These are phyloP conservation scores for Hydractinia echinata DNA, from an alignment of 30 jellyfish, hydroid and myxozoan species.

Conservation along the genomic window DNA sequence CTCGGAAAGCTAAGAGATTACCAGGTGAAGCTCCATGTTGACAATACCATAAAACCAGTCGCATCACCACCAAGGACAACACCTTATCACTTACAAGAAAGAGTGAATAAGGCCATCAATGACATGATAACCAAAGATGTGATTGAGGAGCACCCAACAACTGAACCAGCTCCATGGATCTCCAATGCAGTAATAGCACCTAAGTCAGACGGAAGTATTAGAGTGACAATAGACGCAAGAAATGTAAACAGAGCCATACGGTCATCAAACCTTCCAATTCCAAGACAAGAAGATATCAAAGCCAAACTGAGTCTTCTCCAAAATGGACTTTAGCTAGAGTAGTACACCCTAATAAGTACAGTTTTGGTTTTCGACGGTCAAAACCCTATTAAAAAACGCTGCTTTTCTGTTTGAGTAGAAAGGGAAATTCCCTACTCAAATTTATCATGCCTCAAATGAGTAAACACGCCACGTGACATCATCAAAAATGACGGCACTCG, in stretches of 20 bases:
- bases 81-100: conserved; percentile 33
- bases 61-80: conserved; percentile 41
- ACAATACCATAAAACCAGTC: conserved; percentile 10
- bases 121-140: conserved; percentile 38
- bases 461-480: no score
- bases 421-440: no score
- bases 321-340: conserved; percentile 14
- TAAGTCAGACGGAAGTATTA: no score
- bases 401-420: no score
- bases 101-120: conserved; percentile 36
- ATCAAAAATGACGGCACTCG: no score
- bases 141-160: conserved; percentile 36
- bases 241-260: conserved; percentile 39
- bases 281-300: conserved; percentile 38
- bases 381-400: no score
- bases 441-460: no score
- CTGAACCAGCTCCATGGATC: conserved; percentile 41
- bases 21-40: conserved; percentile 27
- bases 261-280: conserved; percentile 41
- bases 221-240: conserved; percentile 5
- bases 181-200: neutral
- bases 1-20: conserved; percentile 23
- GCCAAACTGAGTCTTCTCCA: conserved; percentile 16
- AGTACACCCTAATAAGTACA: no score
- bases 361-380: no score